Evolutionary conservation across 2,113 vertebrate species (phyloP).

Genomic region (Nerophis lumbriciformis): DNA sequence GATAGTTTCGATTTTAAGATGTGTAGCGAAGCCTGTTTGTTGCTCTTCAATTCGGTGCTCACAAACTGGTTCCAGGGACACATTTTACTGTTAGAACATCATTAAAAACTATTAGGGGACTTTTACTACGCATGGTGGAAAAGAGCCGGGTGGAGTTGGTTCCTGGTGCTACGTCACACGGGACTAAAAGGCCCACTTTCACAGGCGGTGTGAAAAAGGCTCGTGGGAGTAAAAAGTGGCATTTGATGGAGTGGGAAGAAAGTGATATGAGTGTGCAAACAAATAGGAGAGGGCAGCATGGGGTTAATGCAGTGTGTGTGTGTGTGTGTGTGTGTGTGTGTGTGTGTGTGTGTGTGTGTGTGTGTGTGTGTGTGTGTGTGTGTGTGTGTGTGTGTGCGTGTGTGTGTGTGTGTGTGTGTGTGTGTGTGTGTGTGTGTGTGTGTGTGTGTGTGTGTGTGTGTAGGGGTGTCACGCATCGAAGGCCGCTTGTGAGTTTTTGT

Average conservation of each 20-base stretch:
- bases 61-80: too few species aligned
- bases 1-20: too few species aligned
- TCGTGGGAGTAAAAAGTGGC: slow-evolving; percentile 45
- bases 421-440: too few species aligned
- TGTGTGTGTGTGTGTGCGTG: slow-evolving; percentile 30
- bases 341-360: background rate
- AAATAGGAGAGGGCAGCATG: slow-evolving; percentile 38
- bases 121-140: too few species aligned
- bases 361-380: too few species aligned
- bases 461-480: slow-evolving; percentile 23
- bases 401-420: slow-evolving; percentile 7
- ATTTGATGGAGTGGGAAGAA: slow-evolving; percentile 37
- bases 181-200: too few species aligned
- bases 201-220: slow-evolving; percentile 18
- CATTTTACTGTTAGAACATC: too few species aligned
- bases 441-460: slow-evolving; percentile 9
- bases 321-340: slow-evolving; percentile 23
- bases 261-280: slow-evolving; percentile 49
- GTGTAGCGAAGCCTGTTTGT: too few species aligned
- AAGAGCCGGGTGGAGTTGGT: too few species aligned
- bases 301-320: slow-evolving; percentile 47
- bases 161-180: too few species aligned
- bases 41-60: too few species aligned
- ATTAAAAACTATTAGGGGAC: too few species aligned
- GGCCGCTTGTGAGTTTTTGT: slow-evolving; percentile 18